phyloP scores from a whole-genome alignment of 2,797 vertebrate genomes.

The Cyclura pinguis region DNA sequence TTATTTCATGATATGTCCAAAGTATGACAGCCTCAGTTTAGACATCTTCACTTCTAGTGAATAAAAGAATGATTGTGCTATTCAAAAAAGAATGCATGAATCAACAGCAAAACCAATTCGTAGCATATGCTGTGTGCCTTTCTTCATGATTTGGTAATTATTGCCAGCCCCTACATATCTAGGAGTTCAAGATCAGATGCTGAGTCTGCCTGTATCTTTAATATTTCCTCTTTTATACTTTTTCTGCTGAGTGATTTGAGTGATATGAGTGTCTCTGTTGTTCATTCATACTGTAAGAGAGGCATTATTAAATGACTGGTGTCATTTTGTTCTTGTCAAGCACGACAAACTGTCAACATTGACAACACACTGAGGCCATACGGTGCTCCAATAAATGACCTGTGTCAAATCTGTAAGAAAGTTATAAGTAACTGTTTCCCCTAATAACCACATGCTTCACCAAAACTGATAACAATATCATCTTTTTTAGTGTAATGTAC shows the following conservation, averaged over 20 bases:
- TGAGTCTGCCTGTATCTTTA: neutral
- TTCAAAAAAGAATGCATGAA: neutral
- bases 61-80: neutral
- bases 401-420: slow-evolving; percentile 2
- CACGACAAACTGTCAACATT: neutral
- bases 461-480: too few relatives aligned
- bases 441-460: slow-evolving; percentile 1
- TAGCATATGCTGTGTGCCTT: neutral
- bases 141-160: neutral
- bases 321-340: slow-evolving; percentile 32
- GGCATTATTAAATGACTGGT: fast-evolving
- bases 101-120: neutral
- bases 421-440: neutral
- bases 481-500: too few relatives aligned
- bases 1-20: too few relatives aligned
- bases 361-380: neutral
- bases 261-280: neutral
- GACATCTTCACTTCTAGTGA: too few relatives aligned
- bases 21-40: too few relatives aligned
- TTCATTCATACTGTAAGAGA: neutral
- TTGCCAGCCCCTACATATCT: neutral
- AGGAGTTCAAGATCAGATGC: neutral
- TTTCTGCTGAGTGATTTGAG: neutral
- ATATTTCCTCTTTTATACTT: neutral
- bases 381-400: neutral